These are phyloP conservation scores for Drosophila subsilvestris DNA, from an alignment of 2,888 invertebrate genomes.

Conservation along the genomic window DNA sequence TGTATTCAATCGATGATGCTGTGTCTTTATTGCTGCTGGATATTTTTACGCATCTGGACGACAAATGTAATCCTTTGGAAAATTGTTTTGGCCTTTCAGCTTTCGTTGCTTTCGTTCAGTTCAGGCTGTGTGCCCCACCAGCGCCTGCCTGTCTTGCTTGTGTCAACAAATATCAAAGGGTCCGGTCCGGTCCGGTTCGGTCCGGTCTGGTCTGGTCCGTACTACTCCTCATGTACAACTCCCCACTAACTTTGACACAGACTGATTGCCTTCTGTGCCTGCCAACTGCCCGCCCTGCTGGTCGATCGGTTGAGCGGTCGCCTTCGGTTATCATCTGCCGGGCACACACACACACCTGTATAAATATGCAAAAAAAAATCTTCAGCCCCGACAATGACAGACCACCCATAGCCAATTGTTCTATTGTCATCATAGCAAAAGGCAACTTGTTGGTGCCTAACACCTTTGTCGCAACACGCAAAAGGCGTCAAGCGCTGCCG, in stretches of 20 bases:
- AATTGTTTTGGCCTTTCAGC: conserved; percentile 35
- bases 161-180: conserved; percentile 58
- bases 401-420: conserved; percentile 48
- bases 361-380: conserved; percentile 46
- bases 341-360: conserved; percentile 42
- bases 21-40: conserved; percentile 26
- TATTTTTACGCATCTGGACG: conserved; percentile 42
- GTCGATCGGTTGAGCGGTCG: neutral
- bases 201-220: too few relatives aligned
- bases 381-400: conserved; percentile 24
- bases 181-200: neutral
- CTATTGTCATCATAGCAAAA: conserved; percentile 49
- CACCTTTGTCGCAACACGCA: conserved; percentile 53
- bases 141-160: conserved; percentile 28
- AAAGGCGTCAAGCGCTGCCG: conserved; percentile 45
- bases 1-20: conserved; percentile 1
- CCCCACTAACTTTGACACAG: conserved; percentile 53
- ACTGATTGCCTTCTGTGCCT: conserved; percentile 50
- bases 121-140: too few relatives aligned
- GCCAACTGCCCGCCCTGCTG: neutral
- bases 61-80: conserved; percentile 57
- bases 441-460: conserved; percentile 45
- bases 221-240: conserved; percentile 9
- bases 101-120: neutral
- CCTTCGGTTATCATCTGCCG: conserved; percentile 49